phyloP scores from a whole-genome alignment of 2,888 invertebrate species.

The Coremacera marginata region DNA sequence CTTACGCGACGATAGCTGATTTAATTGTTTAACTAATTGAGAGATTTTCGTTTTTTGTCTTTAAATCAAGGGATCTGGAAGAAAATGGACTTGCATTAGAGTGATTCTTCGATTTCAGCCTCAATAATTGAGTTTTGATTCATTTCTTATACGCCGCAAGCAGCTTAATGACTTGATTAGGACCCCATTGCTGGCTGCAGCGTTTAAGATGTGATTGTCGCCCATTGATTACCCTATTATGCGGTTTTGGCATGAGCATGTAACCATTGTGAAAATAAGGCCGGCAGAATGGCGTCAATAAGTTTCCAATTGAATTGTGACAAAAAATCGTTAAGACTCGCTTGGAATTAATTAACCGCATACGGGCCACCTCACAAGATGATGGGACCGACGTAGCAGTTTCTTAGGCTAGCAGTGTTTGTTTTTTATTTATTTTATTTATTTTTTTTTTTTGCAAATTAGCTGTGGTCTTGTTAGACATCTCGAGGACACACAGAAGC shows the following conservation, averaged over 20 bases:
- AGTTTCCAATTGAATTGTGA: conserved; percentile 29
- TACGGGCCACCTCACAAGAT: conserved; percentile 55
- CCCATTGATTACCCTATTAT: conserved; percentile 56
- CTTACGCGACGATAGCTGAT: conserved; percentile 59
- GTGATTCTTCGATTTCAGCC: conserved; percentile 29
- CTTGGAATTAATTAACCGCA: conserved; percentile 65
- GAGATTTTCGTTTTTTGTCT: conserved; percentile 61
- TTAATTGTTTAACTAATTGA: conserved; percentile 70
- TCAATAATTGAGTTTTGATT: conserved; percentile 27
- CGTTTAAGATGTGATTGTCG: conserved; percentile 49
- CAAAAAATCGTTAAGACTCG: conserved; percentile 55
- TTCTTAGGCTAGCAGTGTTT: conserved; percentile 39
- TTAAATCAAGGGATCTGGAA: conserved; percentile 13
- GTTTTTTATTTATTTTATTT: conserved; percentile 11
- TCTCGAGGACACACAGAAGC: conserved; percentile 64
- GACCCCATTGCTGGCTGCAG: conserved; percentile 11
- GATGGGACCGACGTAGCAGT: conserved; percentile 43
- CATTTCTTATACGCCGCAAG: conserved; percentile 58
- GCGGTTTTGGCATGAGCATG: conserved; percentile 1
- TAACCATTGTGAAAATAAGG: conserved; percentile 33
- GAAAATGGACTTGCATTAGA: conserved; percentile 9
- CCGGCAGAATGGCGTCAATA: conserved; percentile 53
- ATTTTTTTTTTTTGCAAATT: conserved; percentile 43
- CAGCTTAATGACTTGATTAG: conserved; percentile 63
- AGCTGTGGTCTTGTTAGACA: conserved; percentile 63